Percentiles rank a stretch among this genome's conserved stretches.
These are phyloP conservation scores for Campoletis raptor DNA, from an alignment of 2,888 invertebrate species.

Conservation along the genomic window DNA sequence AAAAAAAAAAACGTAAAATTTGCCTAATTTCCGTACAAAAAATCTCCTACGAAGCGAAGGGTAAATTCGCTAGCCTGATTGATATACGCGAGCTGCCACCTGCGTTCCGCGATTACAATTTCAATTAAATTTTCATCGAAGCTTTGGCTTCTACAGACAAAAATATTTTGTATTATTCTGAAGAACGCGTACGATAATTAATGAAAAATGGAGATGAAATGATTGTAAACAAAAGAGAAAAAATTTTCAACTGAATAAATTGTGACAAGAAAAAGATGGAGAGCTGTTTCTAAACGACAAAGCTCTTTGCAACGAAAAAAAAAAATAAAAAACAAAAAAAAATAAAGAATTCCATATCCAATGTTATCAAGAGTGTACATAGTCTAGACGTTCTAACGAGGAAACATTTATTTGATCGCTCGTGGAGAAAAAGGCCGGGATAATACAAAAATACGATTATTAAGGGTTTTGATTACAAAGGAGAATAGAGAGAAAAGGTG, in stretches of 20 bases:
- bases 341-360: constrained; percentile 19
- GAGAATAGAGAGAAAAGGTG: background rate
- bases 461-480: constrained; percentile 22
- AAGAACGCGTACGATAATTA: background rate
- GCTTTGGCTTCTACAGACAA: background rate
- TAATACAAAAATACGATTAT: constrained; percentile 62
- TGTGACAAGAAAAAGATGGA: constrained; percentile 26
- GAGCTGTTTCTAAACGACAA: constrained; percentile 39
- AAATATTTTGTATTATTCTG: background rate
- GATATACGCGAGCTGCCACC: constrained; percentile 22
- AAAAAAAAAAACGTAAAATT: constrained; percentile 15
- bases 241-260: constrained; percentile 67
- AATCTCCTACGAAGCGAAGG: constrained; percentile 45
- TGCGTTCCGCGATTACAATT: constrained; percentile 13
- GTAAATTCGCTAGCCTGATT: constrained; percentile 46
- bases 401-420: constrained; percentile 47
- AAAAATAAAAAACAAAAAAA: too few species aligned
- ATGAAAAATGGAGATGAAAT: constrained; percentile 18
- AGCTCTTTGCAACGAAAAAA: constrained; percentile 22
- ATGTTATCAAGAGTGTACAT: constrained; percentile 39
- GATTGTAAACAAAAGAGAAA: constrained; percentile 57
- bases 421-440: constrained; percentile 34
- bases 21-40: constrained; percentile 44
- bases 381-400: constrained; percentile 25
- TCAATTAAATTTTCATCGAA: background rate